These are phyloP conservation scores for Nemapogon koenigi DNA, from an alignment of 2,888 invertebrate species.

Conservation along the genomic window DNA sequence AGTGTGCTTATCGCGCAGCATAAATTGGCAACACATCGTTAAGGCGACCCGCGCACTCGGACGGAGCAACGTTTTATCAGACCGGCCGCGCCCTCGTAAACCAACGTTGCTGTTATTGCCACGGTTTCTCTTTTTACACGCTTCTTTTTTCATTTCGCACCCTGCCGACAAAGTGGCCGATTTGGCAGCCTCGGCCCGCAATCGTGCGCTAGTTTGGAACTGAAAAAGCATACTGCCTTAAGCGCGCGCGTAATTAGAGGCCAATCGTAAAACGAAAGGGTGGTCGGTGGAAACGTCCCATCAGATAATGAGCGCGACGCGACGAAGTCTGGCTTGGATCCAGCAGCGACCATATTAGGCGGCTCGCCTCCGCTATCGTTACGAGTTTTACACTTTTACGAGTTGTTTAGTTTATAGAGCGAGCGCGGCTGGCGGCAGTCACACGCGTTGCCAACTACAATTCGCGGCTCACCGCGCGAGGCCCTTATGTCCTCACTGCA, in stretches of 20 bases:
- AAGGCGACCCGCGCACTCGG: conserved; percentile 48
- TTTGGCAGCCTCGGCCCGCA: conserved; percentile 41
- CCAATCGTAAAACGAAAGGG: conserved; percentile 64
- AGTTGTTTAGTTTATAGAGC: conserved; percentile 58
- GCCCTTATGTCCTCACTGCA: too few species aligned
- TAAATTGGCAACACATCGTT: conserved; percentile 64
- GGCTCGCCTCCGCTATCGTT: conserved; percentile 51
- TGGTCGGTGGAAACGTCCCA: conserved; percentile 51
- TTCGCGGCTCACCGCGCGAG: conserved; percentile 59
- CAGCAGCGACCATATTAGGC: conserved; percentile 58
- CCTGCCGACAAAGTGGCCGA: conserved; percentile 41
- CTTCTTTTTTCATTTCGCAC: conserved; percentile 51
- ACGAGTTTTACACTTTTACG: conserved; percentile 65
- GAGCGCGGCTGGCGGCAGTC: conserved; percentile 31
- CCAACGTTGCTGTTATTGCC: conserved; percentile 55
- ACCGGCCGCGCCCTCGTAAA: conserved; percentile 58
- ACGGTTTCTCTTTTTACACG: conserved; percentile 40
- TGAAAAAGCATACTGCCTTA: conserved; percentile 55
- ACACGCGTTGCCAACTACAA: conserved; percentile 62
- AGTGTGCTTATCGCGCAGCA: conserved; percentile 58
- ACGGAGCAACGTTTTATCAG: conserved; percentile 33
- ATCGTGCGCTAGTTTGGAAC: conserved; percentile 29
- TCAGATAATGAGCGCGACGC: conserved; percentile 62
- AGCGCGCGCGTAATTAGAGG: conserved; percentile 59
- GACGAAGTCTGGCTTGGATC: conserved; percentile 59